A percentile compares a stretch with the other conserved stretches of the same genome.
These are phyloP conservation scores for Chloroclysta siterata DNA, from an alignment of 2,888 invertebrate species.

Conservation along the genomic window DNA sequence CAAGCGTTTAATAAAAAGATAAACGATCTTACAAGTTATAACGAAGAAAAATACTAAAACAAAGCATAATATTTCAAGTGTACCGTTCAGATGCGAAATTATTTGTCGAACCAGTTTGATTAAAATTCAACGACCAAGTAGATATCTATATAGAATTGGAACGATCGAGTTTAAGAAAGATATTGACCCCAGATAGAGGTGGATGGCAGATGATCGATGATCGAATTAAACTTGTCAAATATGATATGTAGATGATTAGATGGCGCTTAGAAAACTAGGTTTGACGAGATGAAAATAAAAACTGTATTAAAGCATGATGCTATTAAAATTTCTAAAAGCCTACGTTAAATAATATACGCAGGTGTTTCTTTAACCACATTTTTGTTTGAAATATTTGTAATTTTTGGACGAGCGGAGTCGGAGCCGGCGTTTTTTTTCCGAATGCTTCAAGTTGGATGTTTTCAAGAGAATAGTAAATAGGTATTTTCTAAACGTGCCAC, in stretches of 20 bases:
- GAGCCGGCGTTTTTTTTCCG: too few species aligned
- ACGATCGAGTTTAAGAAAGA: constrained; percentile 72
- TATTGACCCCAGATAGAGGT: constrained; percentile 75
- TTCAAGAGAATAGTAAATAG: too few species aligned
- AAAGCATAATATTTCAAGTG: constrained; percentile 36
- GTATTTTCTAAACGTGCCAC: too few species aligned
- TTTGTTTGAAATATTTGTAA: too few species aligned
- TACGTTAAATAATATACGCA: neutral
- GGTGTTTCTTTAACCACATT: neutral
- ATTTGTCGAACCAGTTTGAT: constrained; percentile 66
- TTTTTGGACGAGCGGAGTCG: too few species aligned
- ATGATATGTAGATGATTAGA: constrained; percentile 70
- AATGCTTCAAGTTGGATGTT: too few species aligned
- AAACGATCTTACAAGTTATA: constrained; percentile 29
- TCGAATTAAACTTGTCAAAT: constrained; percentile 66
- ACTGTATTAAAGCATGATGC: neutral
- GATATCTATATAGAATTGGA: constrained; percentile 50
- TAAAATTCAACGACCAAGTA: constrained; percentile 67
- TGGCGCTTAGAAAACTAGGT: constrained; percentile 67
- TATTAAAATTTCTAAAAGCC: neutral
- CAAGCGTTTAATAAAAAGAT: constrained; percentile 35
- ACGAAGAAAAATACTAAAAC: constrained; percentile 39
- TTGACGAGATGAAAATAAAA: constrained; percentile 15
- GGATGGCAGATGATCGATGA: constrained; percentile 79
- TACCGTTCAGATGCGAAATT: constrained; percentile 49